Base-by-base conservation (phyloP, 2,888 invertebrate genomes). In the Hyposoter dolosus region DNA sequence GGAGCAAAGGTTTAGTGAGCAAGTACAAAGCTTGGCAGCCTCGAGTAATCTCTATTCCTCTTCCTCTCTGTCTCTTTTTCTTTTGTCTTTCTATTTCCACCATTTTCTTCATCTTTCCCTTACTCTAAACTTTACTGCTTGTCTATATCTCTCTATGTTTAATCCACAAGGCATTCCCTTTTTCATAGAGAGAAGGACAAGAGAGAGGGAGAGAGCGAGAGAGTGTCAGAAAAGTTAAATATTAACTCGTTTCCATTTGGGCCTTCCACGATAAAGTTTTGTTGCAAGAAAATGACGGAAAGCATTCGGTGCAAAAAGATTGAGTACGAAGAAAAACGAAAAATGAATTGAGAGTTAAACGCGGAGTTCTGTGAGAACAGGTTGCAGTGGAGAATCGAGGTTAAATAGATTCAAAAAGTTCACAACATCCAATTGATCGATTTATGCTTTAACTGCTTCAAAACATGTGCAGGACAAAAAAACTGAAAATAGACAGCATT, bases 161-260 rank as follows among this genome's bases (percentile, higher is more conserved):
- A 69, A 85, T 78, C 68, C 72, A 60, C 77, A 85, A 78, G 69
- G 78, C 69, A 19, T 50, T 47, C 35, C 10, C 47, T n/a, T 35
- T 17, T 19, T 23, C 19, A 28, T 40, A 45, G 12, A 32, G 28
- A 72, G 17, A 43, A 53, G 56, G 66, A 66, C 40, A 50, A 28
- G 23, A 47, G 23, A 74, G 15, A 53, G 15, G 28, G 77, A 65
- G 63, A 69, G 28, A 32, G 12, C 0, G 15, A 9, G 35, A 35
- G 28, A 53, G 53, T 50, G 5, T n/a, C 50, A 40, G 50, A 15
- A 45, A 71, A 28, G 12, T 71, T 47, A 15, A 43, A 50, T 6
- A 40, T 28, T 28, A 60, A 60, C 60, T 60, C 15, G 15, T 12
- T 65, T 47, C n/a, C 35, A 47, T 50, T 77, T 19, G 40, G 60